Evolutionary conservation across 2,888 invertebrate genomes (phyloP).

Genomic region (Cotesia congregata): DNA sequence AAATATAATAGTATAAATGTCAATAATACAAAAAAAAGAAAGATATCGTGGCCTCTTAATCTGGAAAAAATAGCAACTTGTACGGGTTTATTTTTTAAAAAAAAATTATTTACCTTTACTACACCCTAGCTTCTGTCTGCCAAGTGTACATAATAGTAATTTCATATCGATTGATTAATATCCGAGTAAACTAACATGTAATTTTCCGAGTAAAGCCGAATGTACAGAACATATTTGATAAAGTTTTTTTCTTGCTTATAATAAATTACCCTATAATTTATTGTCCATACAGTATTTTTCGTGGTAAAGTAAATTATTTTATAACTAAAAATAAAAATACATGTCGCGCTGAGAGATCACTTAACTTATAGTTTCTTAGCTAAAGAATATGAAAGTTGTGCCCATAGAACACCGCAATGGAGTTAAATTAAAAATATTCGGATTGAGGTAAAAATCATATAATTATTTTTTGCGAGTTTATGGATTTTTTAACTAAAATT

Average conservation of each 20-base stretch:
- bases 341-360: not conserved
- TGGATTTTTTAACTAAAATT: no score
- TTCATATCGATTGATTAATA: not conserved
- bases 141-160: not conserved
- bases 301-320: not conserved
- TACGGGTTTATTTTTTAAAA: not conserved
- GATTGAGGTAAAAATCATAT: conserved; percentile 27
- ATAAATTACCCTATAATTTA: not conserved
- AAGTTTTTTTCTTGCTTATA: not conserved
- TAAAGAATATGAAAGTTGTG: not conserved
- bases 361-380: not conserved
- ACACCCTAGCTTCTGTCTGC: not conserved
- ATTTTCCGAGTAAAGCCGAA: not conserved
- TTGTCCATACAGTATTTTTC: not conserved
- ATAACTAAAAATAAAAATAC: not conserved
- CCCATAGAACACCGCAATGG: conserved; percentile 25
- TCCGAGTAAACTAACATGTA: not conserved
- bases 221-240: not conserved
- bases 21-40: no score
- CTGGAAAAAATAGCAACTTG: not conserved
- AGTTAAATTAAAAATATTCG: conserved; percentile 30
- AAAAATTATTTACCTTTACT: no score
- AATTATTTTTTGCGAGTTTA: no score
- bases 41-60: no score
- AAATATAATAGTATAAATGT: no score